Conservation (phyloP, 2,113 vertebrate species). For the Prunella himalayana region DNA sequence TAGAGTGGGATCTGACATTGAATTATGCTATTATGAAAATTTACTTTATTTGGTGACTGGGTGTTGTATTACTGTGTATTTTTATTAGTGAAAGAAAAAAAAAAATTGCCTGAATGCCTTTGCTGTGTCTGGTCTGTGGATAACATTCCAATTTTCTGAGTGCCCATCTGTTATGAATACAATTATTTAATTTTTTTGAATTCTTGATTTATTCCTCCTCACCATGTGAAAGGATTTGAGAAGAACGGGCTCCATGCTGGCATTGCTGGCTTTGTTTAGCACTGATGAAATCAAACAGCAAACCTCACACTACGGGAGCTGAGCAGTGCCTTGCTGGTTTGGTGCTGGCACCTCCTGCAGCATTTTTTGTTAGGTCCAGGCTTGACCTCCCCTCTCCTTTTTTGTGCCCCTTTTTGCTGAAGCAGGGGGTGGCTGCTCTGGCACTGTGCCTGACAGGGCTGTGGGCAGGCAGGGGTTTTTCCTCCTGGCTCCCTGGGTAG, state of each 20-base stretch:
- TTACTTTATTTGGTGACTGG: neutral
- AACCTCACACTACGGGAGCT: rapidly evolving
- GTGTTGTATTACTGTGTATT: neutral
- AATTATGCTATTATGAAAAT: neutral
- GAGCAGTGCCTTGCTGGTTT: rapidly evolving
- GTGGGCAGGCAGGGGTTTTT: neutral
- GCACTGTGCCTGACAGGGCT: neutral
- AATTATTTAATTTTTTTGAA: neutral
- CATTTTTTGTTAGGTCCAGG: neutral
- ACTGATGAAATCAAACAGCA: neutral
- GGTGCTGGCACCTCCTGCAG: neutral
- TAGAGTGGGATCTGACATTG: neutral
- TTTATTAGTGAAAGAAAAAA: neutral
- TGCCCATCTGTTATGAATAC: neutral
- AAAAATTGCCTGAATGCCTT: neutral
- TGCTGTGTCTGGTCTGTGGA: neutral
- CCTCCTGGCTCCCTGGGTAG: neutral
- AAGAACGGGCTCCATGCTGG: neutral
- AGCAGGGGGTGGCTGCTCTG: neutral
- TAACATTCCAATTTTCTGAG: neutral
- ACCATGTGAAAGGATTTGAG: neutral
- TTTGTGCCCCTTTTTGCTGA: neutral
- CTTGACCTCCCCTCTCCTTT: neutral
- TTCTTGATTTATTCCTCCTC: neutral
- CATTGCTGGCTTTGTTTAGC: neutral